These are phyloP conservation scores for Hipparchia sbordonii DNA, from an alignment of 2,888 invertebrate species.

Conservation along the genomic window DNA sequence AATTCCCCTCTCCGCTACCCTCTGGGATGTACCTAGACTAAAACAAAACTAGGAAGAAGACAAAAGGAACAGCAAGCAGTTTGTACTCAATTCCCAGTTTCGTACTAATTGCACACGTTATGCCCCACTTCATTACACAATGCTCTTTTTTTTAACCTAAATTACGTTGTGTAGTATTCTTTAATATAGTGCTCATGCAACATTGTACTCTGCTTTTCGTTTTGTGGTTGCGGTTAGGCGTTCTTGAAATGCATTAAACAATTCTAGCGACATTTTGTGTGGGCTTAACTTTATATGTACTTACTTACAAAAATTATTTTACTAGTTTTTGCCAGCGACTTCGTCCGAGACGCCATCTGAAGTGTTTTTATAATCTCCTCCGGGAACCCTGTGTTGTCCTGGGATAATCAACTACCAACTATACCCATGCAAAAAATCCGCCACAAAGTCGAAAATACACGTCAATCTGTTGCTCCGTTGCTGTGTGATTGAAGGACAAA, in stretches of 20 bases:
- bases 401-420: no score
- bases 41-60: not conserved
- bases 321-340: no score
- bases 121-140: slow-evolving; percentile 21
- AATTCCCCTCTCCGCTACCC: no score
- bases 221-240: slow-evolving; percentile 10
- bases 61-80: slow-evolving; percentile 3
- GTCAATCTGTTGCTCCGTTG: no score
- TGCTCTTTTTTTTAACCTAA: slow-evolving; percentile 19
- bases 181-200: slow-evolving; percentile 18
- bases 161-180: slow-evolving; percentile 19
- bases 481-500: no score
- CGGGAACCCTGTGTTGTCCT: no score
- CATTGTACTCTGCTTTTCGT: slow-evolving; percentile 20
- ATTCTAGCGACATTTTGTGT: slow-evolving; percentile 6
- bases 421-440: no score
- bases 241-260: slow-evolving; percentile 20
- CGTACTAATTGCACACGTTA: slow-evolving; percentile 21
- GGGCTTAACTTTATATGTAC: not conserved
- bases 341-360: no score
- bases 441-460: no score
- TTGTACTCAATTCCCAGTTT: slow-evolving; percentile 5
- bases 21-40: no score
- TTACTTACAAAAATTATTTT: no score
- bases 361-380: no score